Percentiles rank a stretch among this genome's conserved stretches.
Evolutionary conservation across 1,140 invertebrate genomes (phyloP).

Genomic region (Solen grandis): DNA sequence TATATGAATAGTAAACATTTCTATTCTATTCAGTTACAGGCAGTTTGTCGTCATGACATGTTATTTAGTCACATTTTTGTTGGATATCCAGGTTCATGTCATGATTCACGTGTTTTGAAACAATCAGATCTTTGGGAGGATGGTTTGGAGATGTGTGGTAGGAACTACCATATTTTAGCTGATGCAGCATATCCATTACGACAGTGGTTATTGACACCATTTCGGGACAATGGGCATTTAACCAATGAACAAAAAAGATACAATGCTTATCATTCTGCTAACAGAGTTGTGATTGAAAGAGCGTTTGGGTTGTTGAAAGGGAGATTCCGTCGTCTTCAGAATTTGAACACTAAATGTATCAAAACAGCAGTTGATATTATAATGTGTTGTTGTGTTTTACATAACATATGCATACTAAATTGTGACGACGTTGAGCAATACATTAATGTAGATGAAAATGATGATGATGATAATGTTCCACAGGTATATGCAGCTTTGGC

Average conservation of each 20-base stretch:
- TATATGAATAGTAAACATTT: neutral
- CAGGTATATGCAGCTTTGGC: no score
- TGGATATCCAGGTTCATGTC: neutral
- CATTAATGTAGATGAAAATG: no score
- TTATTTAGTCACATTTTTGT: neutral
- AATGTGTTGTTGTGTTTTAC: no score
- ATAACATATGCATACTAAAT: no score
- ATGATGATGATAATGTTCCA: no score
- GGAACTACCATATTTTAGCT: conserved; percentile 69
- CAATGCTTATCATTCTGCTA: neutral
- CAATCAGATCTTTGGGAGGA: neutral
- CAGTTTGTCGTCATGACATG: conserved; percentile 9
- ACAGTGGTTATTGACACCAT: no score
- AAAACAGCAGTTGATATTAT: no score
- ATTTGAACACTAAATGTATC: neutral
- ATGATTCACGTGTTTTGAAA: neutral
- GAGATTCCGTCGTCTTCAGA: neutral
- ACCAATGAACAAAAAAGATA: conserved; percentile 7
- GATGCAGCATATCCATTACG: conserved; percentile 76
- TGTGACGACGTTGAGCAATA: no score
- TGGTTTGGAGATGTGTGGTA: neutral
- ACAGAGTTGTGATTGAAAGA: conserved; percentile 16
- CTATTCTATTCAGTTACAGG: neutral
- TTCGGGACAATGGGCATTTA: conserved; percentile 71
- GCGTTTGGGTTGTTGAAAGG: neutral